A percentile compares a stretch with the other conserved stretches of the same genome.
These are phyloP conservation scores for Phataginus tetradactyla DNA, from an alignment of 2,797 vertebrate species.

Conservation along the genomic window DNA sequence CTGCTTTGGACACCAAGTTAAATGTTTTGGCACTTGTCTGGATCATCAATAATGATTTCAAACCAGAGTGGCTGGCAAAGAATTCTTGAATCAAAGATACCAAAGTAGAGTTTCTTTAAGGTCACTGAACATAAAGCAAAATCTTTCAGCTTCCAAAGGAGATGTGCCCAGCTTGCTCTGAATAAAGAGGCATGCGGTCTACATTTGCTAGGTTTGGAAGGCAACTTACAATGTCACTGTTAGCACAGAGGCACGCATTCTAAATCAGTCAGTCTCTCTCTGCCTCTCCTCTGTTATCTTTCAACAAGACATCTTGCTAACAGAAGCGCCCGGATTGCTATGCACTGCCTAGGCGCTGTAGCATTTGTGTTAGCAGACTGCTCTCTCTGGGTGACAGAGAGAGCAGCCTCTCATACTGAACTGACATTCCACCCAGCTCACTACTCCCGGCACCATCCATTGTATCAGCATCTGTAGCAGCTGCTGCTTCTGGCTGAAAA, in stretches of 20 bases:
- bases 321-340: not conserved
- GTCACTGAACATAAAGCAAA: slow-evolving; percentile 34
- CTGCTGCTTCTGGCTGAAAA: slow-evolving; percentile 68
- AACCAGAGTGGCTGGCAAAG: slow-evolving; percentile 45
- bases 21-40: slow-evolving; percentile 49
- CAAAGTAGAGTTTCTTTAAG: slow-evolving; percentile 51
- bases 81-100: slow-evolving; percentile 46
- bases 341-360: not conserved
- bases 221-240: not conserved
- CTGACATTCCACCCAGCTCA: not conserved
- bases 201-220: not conserved
- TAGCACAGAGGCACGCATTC: not conserved
- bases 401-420: not conserved
- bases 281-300: not conserved
- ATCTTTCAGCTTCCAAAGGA: slow-evolving; percentile 10
- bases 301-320: not conserved
- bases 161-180: not conserved
- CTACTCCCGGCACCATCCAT: not conserved
- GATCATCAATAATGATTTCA: slow-evolving; percentile 49
- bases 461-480: slow-evolving; percentile 55
- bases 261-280: slow-evolving; percentile 54
- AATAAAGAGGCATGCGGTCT: not conserved
- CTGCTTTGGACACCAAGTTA: slow-evolving; percentile 8
- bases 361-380: not conserved
- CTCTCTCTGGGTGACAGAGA: not conserved